phyloP scores from a whole-genome alignment of 2,797 vertebrate genomes.

The Clarias fuscus region DNA sequence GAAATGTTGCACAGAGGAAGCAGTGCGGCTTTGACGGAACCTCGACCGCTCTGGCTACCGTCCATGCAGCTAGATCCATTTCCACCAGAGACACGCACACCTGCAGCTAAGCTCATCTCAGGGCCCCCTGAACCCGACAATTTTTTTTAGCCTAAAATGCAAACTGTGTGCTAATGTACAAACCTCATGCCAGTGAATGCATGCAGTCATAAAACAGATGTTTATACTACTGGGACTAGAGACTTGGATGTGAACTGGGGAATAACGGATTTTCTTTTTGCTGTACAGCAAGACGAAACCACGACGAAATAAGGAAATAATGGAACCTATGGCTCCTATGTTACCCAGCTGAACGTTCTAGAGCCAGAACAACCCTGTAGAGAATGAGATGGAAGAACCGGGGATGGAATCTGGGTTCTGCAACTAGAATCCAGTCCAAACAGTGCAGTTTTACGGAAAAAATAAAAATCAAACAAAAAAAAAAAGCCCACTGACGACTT shows the following conservation, averaged over 20 bases:
- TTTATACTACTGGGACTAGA: conserved; percentile 51
- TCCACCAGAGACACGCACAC: conserved; percentile 55
- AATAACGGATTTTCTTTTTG: conserved; percentile 3
- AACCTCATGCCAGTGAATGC: conserved; percentile 66
- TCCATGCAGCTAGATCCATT: conserved; percentile 46
- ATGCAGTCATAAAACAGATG: conserved; percentile 71
- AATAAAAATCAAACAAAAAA: not conserved
- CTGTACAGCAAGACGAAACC: conserved; percentile 31
- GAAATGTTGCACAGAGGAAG: conserved; percentile 60
- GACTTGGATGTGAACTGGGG: not conserved
- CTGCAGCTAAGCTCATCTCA: conserved; percentile 67
- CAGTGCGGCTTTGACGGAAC: conserved; percentile 46
- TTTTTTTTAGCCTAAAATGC: conserved; percentile 27
- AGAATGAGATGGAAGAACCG: conserved; percentile 18
- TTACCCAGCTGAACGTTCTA: conserved; percentile 17
- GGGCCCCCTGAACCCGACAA: conserved; percentile 54
- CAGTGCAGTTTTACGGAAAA: conserved; percentile 2
- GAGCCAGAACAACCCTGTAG: conserved; percentile 39
- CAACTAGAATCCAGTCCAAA: conserved; percentile 25
- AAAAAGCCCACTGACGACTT: not conserved
- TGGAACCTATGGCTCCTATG: conserved; percentile 32
- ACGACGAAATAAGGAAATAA: conserved; percentile 1
- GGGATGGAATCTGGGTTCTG: conserved; percentile 31
- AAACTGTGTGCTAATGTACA: conserved; percentile 57
- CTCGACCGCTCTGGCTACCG: conserved; percentile 38